A percentile compares a stretch with the other conserved stretches of the same genome.
Conservation (phyloP, 1,140 invertebrate species). For the Hycleus phaleratus region DNA sequence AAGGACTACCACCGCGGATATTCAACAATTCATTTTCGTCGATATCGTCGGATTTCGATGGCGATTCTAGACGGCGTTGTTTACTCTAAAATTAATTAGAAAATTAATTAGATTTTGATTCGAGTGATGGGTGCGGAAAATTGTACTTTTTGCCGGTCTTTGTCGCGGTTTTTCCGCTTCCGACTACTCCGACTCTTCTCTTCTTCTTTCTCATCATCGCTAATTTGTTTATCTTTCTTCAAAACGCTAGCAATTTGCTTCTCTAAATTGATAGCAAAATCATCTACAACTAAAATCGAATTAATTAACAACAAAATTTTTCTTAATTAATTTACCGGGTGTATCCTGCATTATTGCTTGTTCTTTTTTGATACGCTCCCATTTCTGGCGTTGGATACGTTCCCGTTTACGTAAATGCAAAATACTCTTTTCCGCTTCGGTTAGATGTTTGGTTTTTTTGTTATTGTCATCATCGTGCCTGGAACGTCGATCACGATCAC, state of each 20-base stretch:
- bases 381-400: slow-evolving; percentile 34
- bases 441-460: slow-evolving; percentile 32
- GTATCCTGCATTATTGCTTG: slow-evolving; percentile 13
- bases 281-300: slow-evolving; percentile 42
- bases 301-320: slow-evolving; percentile 8
- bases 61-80: slow-evolving; percentile 37
- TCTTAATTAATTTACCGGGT: neutral
- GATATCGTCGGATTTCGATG: slow-evolving; percentile 49
- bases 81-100: slow-evolving; percentile 34
- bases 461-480: slow-evolving; percentile 20
- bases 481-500: slow-evolving; percentile 19
- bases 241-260: slow-evolving; percentile 62
- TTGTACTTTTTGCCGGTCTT: slow-evolving; percentile 16
- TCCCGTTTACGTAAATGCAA: slow-evolving; percentile 37
- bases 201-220: slow-evolving; percentile 38
- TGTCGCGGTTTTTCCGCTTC: slow-evolving; percentile 41
- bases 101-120: neutral
- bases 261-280: slow-evolving; percentile 68
- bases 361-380: slow-evolving; percentile 30
- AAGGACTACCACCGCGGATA: slow-evolving; percentile 60
- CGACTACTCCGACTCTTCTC: slow-evolving; percentile 37
- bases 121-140: neutral
- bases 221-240: slow-evolving; percentile 43
- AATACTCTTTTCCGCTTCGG: slow-evolving; percentile 39
- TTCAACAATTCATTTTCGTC: slow-evolving; percentile 74